phyloP scores from a whole-genome alignment of 1,140 invertebrate species.

The Drosophila sp. region DNA sequence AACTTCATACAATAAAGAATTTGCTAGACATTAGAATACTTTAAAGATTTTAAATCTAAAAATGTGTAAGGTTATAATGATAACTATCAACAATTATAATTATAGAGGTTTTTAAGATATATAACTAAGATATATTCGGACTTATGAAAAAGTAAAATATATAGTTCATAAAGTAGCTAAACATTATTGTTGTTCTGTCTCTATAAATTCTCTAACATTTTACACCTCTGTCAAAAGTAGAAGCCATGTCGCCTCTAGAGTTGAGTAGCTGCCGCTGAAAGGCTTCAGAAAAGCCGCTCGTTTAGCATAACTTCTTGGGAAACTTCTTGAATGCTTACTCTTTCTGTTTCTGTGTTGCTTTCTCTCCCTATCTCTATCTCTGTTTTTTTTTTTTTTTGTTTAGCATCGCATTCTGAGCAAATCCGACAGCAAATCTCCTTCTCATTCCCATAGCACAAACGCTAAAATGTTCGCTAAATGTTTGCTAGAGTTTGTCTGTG shows the following conservation, averaged over 20 bases:
- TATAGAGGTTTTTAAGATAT: too few species aligned
- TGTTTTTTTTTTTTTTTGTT: conserved; percentile 1
- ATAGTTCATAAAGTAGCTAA: too few species aligned
- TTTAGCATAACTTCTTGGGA: conserved; percentile 23
- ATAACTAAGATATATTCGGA: too few species aligned
- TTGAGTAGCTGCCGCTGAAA: conserved; percentile 3
- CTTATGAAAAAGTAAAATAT: too few species aligned
- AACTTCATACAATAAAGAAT: too few species aligned
- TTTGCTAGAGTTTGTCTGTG: conserved; percentile 21
- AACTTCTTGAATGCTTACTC: conserved; percentile 7
- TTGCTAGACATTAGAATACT: too few species aligned
- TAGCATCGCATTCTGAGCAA: conserved; percentile 19
- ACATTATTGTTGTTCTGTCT: background rate
- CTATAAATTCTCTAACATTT: background rate
- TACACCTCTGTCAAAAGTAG: background rate
- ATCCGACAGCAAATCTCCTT: conserved; percentile 41
- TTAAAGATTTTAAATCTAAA: too few species aligned
- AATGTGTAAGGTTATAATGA: too few species aligned
- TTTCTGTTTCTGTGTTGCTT: background rate
- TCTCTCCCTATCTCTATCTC: background rate
- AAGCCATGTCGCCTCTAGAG: background rate
- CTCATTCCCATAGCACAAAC: conserved; percentile 32
- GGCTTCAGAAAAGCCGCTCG: conserved; percentile 30
- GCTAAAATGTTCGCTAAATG: conserved; percentile 41
- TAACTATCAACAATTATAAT: too few species aligned